phyloP scores from a whole-genome alignment of 2,888 invertebrate species.

The Dysmachus trigonus region DNA sequence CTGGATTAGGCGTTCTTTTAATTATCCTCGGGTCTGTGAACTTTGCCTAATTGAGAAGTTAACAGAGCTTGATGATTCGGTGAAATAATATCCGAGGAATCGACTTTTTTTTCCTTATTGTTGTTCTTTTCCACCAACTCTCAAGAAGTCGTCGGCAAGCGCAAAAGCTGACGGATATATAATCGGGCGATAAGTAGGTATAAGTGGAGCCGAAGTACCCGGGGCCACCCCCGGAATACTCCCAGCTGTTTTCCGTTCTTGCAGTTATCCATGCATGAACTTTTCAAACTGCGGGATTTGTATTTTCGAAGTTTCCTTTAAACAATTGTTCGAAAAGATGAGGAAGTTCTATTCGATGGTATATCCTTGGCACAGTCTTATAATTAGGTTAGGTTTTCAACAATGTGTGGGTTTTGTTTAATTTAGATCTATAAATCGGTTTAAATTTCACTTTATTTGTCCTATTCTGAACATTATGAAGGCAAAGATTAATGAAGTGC shows the following conservation, averaged over 20 bases:
- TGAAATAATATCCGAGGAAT: neutral
- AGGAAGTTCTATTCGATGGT: neutral
- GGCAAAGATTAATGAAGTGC: neutral
- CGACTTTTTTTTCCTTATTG: neutral
- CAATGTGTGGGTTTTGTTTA: neutral
- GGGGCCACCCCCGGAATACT: neutral
- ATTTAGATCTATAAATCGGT: neutral
- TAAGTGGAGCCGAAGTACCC: neutral
- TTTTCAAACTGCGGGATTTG: neutral
- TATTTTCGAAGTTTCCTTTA: neutral
- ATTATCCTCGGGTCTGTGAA: slow-evolving; percentile 8
- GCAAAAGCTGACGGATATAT: neutral
- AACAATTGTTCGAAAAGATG: neutral
- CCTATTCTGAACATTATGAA: neutral
- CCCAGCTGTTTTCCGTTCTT: neutral
- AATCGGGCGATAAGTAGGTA: neutral
- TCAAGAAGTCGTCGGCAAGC: neutral
- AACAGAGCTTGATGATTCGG: neutral
- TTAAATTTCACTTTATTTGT: neutral
- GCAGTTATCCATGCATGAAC: neutral
- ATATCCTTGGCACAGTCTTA: neutral
- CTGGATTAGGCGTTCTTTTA: slow-evolving; percentile 21
- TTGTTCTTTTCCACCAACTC: neutral
- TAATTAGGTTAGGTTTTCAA: neutral
- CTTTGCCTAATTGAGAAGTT: neutral